Evolutionary conservation across 1,140 invertebrate genomes (phyloP), one percentile per base, ranked within the genome.

Genomic region (Nasonia longicornis): DNA sequence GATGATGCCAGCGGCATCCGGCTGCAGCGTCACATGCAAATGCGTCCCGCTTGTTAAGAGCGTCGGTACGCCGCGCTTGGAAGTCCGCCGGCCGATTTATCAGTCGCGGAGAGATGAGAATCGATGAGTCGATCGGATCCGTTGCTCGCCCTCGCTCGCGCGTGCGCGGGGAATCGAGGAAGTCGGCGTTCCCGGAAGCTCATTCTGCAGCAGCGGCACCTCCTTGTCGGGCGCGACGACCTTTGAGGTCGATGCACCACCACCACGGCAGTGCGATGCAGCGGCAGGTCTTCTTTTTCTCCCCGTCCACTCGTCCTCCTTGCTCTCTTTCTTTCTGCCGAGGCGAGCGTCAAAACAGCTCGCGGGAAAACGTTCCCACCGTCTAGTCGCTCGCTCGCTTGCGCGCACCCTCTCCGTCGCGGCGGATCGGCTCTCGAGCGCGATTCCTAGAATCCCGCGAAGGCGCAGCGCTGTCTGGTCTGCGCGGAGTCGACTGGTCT

Each of bases 381-480:
- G 89, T 91, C 89, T 91, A 89, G 89, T 26, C 26, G 26, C 26
- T 26, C 26, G 26, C 26, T 89, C 87, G 83, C 83, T 38, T 38
- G 35, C 3, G 35, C 35, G 85, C 87, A 82, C 83, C 48, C 84
- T 66, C 64, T 85, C 80, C 83, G 69, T 71, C 48, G 79, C 69
- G 58, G 79, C 69, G 58, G 73, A 52, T 52, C 8, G 11, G 48
- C 11, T 52, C 79, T 69, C 80, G 79, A 29, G 70, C 71, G 82
- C 58, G 81, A 83, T 91, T 91, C 89, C 82, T 83, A 85, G 89
- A 91, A 90, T 81, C 77, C 83, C 83, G 84, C 81, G 87, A 84
- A 90, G 90, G 89, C 90, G 90, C 89, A 90, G 89, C 83, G 89
- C 89, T 90, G 90, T 91, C 90, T 91, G 89, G 89, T 83, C 83